Conservation (phyloP, 2,888 invertebrate genomes). For the Nemotelus pantherinus region DNA sequence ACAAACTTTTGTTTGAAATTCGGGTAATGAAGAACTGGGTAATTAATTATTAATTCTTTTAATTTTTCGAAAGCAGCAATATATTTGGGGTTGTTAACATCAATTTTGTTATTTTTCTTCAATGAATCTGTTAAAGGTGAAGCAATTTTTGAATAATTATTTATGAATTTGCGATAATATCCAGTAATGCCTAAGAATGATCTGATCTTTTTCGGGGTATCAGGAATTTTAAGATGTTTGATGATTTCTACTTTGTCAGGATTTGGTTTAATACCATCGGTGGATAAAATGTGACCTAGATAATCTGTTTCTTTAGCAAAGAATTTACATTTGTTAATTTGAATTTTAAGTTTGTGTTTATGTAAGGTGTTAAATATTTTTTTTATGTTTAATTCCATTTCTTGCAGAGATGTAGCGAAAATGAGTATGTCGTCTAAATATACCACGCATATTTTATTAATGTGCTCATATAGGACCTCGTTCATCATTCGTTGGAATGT, state of each 20-base stretch:
- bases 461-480: slow-evolving; percentile 52
- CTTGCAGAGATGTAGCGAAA: slow-evolving; percentile 53
- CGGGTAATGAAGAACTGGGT: neutral
- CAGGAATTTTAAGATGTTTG: neutral
- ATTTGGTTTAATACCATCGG: slow-evolving; percentile 2
- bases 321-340: neutral
- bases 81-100: too few species aligned
- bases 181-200: slow-evolving; percentile 17
- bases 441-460: slow-evolving; percentile 54
- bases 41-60: too few species aligned
- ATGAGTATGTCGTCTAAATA: slow-evolving; percentile 58
- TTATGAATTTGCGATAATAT: slow-evolving; percentile 23
- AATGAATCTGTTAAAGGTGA: too few species aligned
- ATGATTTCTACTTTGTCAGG: slow-evolving; percentile 14
- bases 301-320: neutral
- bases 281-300: neutral
- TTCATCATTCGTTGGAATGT: slow-evolving; percentile 51
- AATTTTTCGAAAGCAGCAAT: too few species aligned
- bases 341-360: too few species aligned
- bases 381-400: slow-evolving; percentile 24
- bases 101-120: neutral
- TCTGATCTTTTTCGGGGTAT: slow-evolving; percentile 21
- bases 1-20: neutral
- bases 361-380: too few species aligned
- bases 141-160: neutral